Base-by-base conservation (phyloP, 2,888 invertebrate genomes). In the Agapetus fuscipes region DNA sequence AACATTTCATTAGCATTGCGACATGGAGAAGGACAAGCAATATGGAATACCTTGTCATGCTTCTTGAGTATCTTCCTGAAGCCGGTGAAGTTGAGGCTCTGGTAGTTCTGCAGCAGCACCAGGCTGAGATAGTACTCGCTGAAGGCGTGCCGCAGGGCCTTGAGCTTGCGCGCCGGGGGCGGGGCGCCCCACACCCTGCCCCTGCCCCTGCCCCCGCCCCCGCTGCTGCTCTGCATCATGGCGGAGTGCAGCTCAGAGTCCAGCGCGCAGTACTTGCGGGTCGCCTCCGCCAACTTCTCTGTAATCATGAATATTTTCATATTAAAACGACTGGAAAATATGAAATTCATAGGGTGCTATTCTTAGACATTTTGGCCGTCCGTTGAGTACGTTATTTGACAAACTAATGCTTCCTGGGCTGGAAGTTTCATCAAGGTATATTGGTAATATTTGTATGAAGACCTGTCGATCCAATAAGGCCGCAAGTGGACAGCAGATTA, bases 21-120 rank as follows among this genome's bases (percentile, higher is more conserved):
- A n/a, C n/a, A n/a, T n/a, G n/a, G n/a, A n/a, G n/a, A n/a, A n/a
- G n/a, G n/a, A n/a, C n/a, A n/a, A n/a, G n/a, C n/a, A n/a, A n/a
- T n/a, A n/a, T n/a, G n/a, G n/a, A n/a, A n/a, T n/a, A 80, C 80
- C 68, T 90, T 90, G 59, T 90, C 90, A 59, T 89, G 89, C 59
- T 90, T 90, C 60, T 90, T 91, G 30, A 91, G 68, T 50, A 90
- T 93, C 61, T 90, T 90, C 28, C 90, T 71, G 61, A 91, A 90
- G 2, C 90, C 90, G 3, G 88, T 89, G 53, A 85, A 85, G 64
- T 90, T 90, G 10, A 90, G 67, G 52, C 83, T 86, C 60, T 91
- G 88, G 59, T 87, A 88, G 60, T 90, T 91, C 62, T 90, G 90
- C 35, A 90, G 63, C 28, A 90, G 64, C 52, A 91, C 86, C 39